Conservation (phyloP, 1,140 invertebrate species). For the Penaeus chinensis region DNA sequence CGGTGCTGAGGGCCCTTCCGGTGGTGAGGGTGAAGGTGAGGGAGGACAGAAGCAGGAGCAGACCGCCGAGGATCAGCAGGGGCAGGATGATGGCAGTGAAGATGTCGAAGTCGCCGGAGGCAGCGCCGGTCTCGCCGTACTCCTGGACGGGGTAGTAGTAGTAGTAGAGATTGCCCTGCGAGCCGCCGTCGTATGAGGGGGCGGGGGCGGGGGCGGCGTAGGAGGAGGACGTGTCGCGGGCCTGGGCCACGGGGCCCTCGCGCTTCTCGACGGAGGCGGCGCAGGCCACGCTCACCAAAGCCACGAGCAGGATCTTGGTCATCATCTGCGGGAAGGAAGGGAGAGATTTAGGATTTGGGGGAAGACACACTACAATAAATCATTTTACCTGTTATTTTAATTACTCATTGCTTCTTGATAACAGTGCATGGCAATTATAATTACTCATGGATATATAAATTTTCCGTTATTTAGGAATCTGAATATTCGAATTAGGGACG, state of each 20-base stretch:
- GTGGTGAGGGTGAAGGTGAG: constrained; percentile 58
- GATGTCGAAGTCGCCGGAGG: constrained; percentile 47
- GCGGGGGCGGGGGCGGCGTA: constrained; percentile 49
- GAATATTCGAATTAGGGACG: too few species aligned
- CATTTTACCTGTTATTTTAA: too few species aligned
- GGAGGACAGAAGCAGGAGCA: constrained; percentile 52
- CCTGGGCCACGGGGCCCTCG: constrained; percentile 8
- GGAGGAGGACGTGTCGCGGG: constrained; percentile 30
- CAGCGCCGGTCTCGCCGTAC: constrained; percentile 41
- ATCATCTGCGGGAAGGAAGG: constrained; percentile 36
- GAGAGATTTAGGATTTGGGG: neutral
- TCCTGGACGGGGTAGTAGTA: constrained; percentile 63
- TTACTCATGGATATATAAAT: too few species aligned
- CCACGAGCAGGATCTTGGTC: constrained; percentile 32
- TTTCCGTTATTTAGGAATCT: too few species aligned
- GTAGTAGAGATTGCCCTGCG: constrained; percentile 63
- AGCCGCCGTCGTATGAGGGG: constrained; percentile 52
- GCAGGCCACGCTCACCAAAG: constrained; percentile 40
- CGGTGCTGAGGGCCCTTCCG: constrained; percentile 21
- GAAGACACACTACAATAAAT: too few species aligned
- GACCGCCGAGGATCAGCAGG: constrained; percentile 55
- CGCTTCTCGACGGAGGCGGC: constrained; percentile 32
- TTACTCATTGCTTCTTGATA: too few species aligned
- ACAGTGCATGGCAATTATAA: too few species aligned
- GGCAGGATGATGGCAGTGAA: constrained; percentile 59